phyloP scores from a whole-genome alignment of 2,888 invertebrate genomes.

The Malachius bipustulatus region DNA sequence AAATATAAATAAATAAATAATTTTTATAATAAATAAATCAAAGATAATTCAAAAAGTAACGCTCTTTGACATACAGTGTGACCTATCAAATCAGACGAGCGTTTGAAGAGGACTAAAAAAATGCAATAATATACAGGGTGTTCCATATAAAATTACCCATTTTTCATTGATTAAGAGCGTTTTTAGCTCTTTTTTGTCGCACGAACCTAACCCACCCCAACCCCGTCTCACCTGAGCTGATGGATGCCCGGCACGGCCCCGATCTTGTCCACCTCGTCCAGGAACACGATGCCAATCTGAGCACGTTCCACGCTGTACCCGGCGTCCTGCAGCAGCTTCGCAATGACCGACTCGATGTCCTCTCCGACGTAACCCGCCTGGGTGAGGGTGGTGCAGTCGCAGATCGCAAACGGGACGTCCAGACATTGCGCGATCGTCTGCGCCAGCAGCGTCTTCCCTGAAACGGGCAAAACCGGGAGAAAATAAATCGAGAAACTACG shows the following conservation, averaged over 20 bases:
- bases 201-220: too few relatives aligned
- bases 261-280: constrained; percentile 99
- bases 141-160: too few relatives aligned
- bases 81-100: too few relatives aligned
- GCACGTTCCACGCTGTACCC: constrained; percentile 96
- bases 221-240: constrained; percentile 86
- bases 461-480: constrained; percentile 12
- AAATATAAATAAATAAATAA: too few relatives aligned
- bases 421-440: constrained; percentile 95
- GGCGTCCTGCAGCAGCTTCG: constrained; percentile 90
- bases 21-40: too few relatives aligned
- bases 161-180: too few relatives aligned
- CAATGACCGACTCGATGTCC: constrained; percentile 97
- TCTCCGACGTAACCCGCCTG: constrained; percentile 99
- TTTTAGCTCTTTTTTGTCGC: too few relatives aligned
- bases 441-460: constrained; percentile 90
- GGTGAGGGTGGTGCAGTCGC: constrained; percentile 93
- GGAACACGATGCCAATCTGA: constrained; percentile 95
- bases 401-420: constrained; percentile 98
- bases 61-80: too few relatives aligned
- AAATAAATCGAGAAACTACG: background rate
- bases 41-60: too few relatives aligned
- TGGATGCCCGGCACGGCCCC: constrained; percentile 91
- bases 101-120: too few relatives aligned
- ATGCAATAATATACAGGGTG: too few relatives aligned